Evolutionary conservation across 2,888 invertebrate genomes (phyloP).

Genomic region (Coremacera marginata): DNA sequence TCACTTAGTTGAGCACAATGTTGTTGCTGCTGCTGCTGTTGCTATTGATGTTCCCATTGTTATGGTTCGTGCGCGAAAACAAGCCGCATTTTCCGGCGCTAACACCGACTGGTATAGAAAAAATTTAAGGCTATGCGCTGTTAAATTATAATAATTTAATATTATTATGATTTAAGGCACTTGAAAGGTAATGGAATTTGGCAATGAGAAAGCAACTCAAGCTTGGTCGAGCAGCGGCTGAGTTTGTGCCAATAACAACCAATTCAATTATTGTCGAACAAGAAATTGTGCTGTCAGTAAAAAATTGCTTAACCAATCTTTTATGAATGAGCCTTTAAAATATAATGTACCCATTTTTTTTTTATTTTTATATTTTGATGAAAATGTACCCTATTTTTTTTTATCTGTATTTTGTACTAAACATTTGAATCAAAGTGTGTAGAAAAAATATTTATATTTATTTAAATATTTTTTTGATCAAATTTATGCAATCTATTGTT

Average conservation of each 20-base stretch:
- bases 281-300: constrained; percentile 1
- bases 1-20: neutral
- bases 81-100: constrained; percentile 3
- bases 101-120: neutral
- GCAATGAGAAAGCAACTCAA: neutral
- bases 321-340: too few relatives aligned
- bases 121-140: neutral
- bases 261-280: constrained; percentile 46
- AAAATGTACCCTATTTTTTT: too few relatives aligned
- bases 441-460: too few relatives aligned
- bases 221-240: neutral
- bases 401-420: too few relatives aligned
- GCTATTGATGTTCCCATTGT: neutral
- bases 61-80: neutral
- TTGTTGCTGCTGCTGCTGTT: neutral
- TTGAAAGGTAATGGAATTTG: neutral
- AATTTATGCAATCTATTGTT: too few relatives aligned
- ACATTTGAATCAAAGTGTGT: too few relatives aligned
- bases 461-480: too few relatives aligned
- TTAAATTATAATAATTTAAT: constrained; percentile 13
- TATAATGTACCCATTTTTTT: too few relatives aligned
- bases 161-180: constrained; percentile 14
- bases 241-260: constrained; percentile 28
- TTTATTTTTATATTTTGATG: too few relatives aligned
- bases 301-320: too few relatives aligned